Base-by-base conservation (phyloP, 2,888 invertebrate genomes). In the Anthrax anthrax region DNA sequence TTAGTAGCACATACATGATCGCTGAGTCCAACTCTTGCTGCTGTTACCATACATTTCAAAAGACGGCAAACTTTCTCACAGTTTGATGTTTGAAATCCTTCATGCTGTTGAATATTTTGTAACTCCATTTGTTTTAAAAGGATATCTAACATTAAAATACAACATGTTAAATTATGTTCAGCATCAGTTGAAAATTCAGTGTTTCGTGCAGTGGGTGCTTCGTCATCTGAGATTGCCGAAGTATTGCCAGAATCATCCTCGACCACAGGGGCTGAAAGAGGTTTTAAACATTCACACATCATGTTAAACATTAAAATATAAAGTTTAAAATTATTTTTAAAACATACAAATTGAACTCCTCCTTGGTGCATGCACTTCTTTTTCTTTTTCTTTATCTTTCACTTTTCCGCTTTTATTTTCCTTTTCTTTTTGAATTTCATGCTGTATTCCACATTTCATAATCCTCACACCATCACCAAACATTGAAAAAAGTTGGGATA, bases 61-160 rank as follows among this genome's bases (percentile, higher is more conserved):
- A 90, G 67, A 44, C 80, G 74, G 47, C 80, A 78, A 52, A 86
- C 79, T 58, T 85, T 80, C 62, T 80, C 79, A 54, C 84, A 82
- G 2, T 83, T 74, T 50, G 77, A 74, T 10, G 83, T 83, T 59
- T 82, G 80, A 48, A 88, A 74, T 37, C 88, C 88, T 53, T 81
- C 80, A 60, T 88, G 84, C 53, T 78, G 77, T 55, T 84, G 82
- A n/a, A 86, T 75, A 56, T 86, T 84, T 66, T 90, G 89, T 14
- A 91, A 71, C 61, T 89, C 87, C 78, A 90, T 79, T 81, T 98
- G 97, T 71, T 94, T 94, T 14, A 96, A 71, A 42, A 95, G 70
- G 55, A 96, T 84, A 62, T 98, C 97, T 52, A 97, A 71, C 92
- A 97, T 95, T 37, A 96, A 76, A 54, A 96, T 90, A 63, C 92